Evolutionary conservation across 2,888 invertebrate species (phyloP), one percentile per base, ranked within the genome.

Genomic region (Pterostichus madidus): DNA sequence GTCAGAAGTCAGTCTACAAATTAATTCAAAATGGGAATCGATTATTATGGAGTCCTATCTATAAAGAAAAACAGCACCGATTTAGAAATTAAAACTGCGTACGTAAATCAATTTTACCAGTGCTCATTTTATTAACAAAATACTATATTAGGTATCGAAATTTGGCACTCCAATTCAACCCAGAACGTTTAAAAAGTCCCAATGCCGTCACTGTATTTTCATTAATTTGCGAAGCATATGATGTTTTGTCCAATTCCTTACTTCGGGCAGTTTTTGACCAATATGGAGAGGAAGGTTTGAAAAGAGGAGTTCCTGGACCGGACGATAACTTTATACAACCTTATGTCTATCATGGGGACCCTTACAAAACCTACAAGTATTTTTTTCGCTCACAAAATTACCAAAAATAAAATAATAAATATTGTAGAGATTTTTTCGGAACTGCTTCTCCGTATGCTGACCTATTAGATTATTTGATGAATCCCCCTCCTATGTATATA

Each of bases 231-330:
- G 96, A 96, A 91, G 96, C 96, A 0, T 97, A 94, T 88, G 96
- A 96, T 86, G 94, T 96, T 7, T 90, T 97, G 32, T 92, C 93
- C 0, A 91, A 95, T 88, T 93, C 94, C 56, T 90, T 93, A 84
- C 90, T 90, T 84, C 91, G 95, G 82, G 94, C 96, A 11, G 93
- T 97, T 13, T 98, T 95, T 90, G 97, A 98, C 89, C 96, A 96
- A 87, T 97, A 95, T 89, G 98, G 98, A 0, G 97, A 97, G 89
- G 95, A 95, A 86, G 97, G 97, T 0, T 91, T 98, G 61, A 96
- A 96, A 88, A 92, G 92, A 86, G 97, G 97, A 0, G 93, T 97
- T 0, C 94, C 95, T 4, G 92, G 94, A 2, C 94, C 94, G 0
- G 88, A 91, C 77, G 92, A 91, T 84, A 92, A 92, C 5, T 95